Evolutionary conservation across 2,113 vertebrate species (phyloP).

Genomic region (Pterophyllum scalare): DNA sequence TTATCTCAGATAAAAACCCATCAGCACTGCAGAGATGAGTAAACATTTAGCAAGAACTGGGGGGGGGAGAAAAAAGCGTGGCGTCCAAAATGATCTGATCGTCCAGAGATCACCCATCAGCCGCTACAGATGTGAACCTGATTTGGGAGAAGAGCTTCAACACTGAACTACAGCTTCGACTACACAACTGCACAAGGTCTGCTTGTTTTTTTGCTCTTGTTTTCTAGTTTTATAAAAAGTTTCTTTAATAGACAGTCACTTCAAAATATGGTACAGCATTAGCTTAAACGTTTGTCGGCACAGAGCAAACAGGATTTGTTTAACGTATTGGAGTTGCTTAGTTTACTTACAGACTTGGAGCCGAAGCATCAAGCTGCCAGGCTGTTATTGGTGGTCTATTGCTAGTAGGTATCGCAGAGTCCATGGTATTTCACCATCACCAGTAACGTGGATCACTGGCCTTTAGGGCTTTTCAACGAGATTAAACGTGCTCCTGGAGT

Average conservation of each 20-base stretch:
- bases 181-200: slow-evolving; percentile 27
- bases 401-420: not conserved
- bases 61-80: not conserved
- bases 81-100: not conserved
- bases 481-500: not conserved
- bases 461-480: not conserved
- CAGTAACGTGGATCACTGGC: not conserved
- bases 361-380: not conserved
- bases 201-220: not conserved
- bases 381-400: not conserved
- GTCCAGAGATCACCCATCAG: not conserved
- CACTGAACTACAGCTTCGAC: not conserved
- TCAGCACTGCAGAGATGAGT: not conserved
- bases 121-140: slow-evolving; percentile 34
- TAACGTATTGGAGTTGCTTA: not conserved
- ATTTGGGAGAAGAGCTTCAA: not conserved
- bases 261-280: not conserved
- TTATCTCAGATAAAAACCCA: not conserved
- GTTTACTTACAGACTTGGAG: not conserved
- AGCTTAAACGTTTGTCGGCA: not conserved
- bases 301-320: not conserved
- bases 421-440: not conserved
- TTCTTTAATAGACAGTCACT: not conserved
- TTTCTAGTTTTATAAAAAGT: not conserved
- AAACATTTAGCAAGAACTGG: not conserved